Evolutionary conservation across 2,797 vertebrate species (phyloP), one percentile per base, ranked within the genome.

Genomic region (Taenioides sp.): DNA sequence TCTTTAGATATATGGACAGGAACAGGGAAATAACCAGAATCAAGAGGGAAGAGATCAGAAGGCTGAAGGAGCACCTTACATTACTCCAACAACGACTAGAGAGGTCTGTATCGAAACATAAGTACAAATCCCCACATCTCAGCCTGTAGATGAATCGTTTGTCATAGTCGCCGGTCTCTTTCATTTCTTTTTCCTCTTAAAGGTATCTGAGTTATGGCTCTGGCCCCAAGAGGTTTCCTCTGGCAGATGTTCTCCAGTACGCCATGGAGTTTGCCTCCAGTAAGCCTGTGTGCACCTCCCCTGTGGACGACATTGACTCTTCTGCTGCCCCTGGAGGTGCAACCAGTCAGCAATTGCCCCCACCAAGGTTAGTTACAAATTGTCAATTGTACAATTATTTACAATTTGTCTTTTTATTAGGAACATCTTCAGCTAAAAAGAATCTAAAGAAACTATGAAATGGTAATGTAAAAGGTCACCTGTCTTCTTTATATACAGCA

Each of bases 201-300:
- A 99, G 98, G 88, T 99, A 99, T 89, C 95, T 98, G 92, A 98
- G 96, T 92, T 99, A 99, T 80, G 98, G 98, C 75, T 99, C 98
- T 0, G 98, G 98, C 89, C 97, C 98, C 84, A 99, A 99, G 94
- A 95, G 97, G 85, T 99, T 98, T 89, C 98, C 98, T 79, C 92
- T 99, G 91, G 97, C 97, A 78, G 98, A 99, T 92, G 97, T 99
- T 88, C 96, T 99, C 70, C 97, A 98, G 89, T 99, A 98, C 0
- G 97, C 98, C 20, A 93, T 99, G 95, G 97, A 99, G 91, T 99
- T 99, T 7, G 97, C 98, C 52, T 99, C 97, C 67, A 99, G 98
- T 90, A 98, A 99, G 86, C 97, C 97, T 0, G 96, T 97, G 73
- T 98, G 97, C 86, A 96, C 95, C 0, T 99, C 97, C 70, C 98